These are phyloP conservation scores for Yponomeuta plumbellus DNA, from an alignment of 2,888 invertebrate species.

Conservation along the genomic window DNA sequence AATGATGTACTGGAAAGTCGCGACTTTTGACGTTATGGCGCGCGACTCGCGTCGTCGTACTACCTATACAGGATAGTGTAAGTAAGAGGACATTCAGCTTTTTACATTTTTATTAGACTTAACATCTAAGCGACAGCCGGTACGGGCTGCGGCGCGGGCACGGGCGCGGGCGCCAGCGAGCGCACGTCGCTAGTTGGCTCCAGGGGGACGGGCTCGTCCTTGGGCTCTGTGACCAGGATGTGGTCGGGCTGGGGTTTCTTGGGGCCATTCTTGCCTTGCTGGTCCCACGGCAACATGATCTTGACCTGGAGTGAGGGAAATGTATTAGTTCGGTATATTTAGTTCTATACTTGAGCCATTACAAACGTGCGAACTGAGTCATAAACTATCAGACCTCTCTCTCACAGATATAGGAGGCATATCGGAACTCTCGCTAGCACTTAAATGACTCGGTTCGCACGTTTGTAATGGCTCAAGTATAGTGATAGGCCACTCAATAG, in stretches of 20 bases:
- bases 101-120: constrained; percentile 41
- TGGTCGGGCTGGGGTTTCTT: constrained; percentile 98
- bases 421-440: no score
- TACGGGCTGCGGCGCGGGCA: constrained; percentile 47
- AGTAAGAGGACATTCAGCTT: constrained; percentile 5
- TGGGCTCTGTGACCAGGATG: constrained; percentile 97
- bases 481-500: no score
- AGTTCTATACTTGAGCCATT: no score
- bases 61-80: no score
- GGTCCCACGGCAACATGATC: constrained; percentile 99
- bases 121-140: constrained; percentile 46
- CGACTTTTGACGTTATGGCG: no score
- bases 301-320: constrained; percentile 87
- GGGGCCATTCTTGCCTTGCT: constrained; percentile 97
- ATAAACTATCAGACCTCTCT: no score
- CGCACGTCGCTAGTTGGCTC: constrained; percentile 87
- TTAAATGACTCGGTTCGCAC: no score
- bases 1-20: no score
- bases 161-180: constrained; percentile 76
- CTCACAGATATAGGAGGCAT: no score
- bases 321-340: neutral
- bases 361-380: no score
- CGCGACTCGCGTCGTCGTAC: no score
- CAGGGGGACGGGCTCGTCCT: constrained; percentile 89
- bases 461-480: no score